Conservation (phyloP, 1,140 invertebrate genomes). For the Eupeodes corollae region DNA sequence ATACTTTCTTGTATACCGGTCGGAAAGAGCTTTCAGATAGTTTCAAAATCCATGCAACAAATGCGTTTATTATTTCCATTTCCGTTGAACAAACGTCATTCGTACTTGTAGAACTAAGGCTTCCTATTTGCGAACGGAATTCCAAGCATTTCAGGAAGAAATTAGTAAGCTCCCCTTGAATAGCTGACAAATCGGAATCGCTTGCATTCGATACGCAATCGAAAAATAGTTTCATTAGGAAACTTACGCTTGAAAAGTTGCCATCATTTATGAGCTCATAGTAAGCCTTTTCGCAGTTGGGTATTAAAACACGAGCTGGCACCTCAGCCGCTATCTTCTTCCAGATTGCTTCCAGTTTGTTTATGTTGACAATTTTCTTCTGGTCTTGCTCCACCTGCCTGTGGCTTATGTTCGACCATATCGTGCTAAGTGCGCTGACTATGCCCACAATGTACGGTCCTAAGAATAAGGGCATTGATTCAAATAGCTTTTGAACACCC, state of each 20-base stretch:
- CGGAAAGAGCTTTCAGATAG: conserved; percentile 78
- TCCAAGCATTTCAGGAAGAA: conserved; percentile 69
- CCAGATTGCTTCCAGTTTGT: conserved; percentile 37
- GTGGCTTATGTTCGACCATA: conserved; percentile 30
- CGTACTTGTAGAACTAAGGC: conserved; percentile 17
- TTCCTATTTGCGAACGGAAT: conserved; percentile 44
- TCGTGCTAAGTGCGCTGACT: conserved; percentile 49
- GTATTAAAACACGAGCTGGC: conserved; percentile 62
- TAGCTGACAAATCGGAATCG: conserved; percentile 47
- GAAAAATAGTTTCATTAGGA: conserved; percentile 61
- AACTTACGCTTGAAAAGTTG: conserved; percentile 48
- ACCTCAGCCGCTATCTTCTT: conserved; percentile 57
- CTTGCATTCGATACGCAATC: conserved; percentile 53
- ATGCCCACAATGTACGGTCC: conserved; percentile 73
- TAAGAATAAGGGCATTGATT: conserved; percentile 66
- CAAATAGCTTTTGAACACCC: conserved; percentile 66
- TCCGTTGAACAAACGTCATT: conserved; percentile 46
- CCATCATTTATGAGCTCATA: conserved; percentile 46
- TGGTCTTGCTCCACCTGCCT: conserved; percentile 11
- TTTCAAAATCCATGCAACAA: conserved; percentile 70
- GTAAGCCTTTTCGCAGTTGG: conserved; percentile 57
- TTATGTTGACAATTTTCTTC: conserved; percentile 15
- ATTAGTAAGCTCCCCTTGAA: conserved; percentile 52
- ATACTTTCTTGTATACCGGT: conserved; percentile 76
- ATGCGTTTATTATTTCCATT: conserved; percentile 55